Percentiles rank a stretch among this genome's conserved stretches.
Conservation (phyloP, 1,140 invertebrate species). For the Drosophila navojoa region DNA sequence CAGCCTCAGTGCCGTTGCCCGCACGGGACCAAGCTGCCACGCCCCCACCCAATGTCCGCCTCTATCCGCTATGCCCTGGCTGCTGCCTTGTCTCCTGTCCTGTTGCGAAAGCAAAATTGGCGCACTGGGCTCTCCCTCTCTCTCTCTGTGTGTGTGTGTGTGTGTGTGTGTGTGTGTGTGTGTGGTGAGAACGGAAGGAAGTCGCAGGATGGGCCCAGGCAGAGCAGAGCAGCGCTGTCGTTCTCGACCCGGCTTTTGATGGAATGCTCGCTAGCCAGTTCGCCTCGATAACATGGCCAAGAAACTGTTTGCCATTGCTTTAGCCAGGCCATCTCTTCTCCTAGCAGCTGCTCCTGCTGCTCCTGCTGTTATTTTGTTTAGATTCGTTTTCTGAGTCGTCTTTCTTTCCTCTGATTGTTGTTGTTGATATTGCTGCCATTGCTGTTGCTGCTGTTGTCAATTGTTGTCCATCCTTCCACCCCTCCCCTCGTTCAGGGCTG, state of each 20-base stretch:
- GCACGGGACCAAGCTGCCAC: conserved; percentile 35
- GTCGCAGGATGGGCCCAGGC: conserved; percentile 35
- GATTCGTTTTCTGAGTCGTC: conserved; percentile 36
- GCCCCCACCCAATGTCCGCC: background rate
- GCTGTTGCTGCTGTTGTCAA: conserved; percentile 65
- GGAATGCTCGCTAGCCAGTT: conserved; percentile 46
- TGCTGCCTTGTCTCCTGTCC: conserved; percentile 39
- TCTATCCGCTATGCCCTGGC: background rate
- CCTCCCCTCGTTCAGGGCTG: conserved; percentile 29
- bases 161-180: conserved; percentile 34
- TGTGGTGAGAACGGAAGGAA: conserved; percentile 67
- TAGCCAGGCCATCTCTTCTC: background rate
- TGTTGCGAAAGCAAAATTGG: conserved; percentile 65
- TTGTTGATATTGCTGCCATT: conserved; percentile 51
- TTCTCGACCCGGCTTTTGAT: conserved; percentile 66
- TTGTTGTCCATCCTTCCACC: conserved; percentile 63
- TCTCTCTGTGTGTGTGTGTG: conserved; percentile 31
- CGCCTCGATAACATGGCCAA: conserved; percentile 69
- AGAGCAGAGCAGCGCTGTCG: conserved; percentile 19
- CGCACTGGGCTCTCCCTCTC: conserved; percentile 29
- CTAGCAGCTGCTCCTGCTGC: background rate
- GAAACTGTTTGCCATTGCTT: conserved; percentile 67
- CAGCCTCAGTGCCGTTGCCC: conserved; percentile 56
- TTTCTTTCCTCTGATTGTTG: conserved; percentile 7
- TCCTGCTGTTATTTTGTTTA: conserved; percentile 34